phyloP scores from a whole-genome alignment of 2,888 invertebrate genomes.

The Aquatica leii region DNA sequence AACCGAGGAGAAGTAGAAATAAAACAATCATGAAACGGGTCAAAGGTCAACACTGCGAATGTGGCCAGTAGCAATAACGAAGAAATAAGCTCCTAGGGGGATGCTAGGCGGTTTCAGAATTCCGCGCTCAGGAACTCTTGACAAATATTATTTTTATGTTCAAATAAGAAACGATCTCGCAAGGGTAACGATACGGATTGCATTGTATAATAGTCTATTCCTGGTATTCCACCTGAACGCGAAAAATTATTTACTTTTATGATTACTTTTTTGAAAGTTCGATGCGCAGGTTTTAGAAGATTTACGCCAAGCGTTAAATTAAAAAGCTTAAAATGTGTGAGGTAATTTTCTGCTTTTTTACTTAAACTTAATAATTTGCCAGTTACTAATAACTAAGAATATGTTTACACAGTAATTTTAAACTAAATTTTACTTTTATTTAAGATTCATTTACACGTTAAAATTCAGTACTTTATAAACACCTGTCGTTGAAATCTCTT shows the following conservation, averaged over 20 bases:
- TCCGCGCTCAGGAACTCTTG: conserved; percentile 34
- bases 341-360: background rate
- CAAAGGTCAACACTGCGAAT: conserved; percentile 35
- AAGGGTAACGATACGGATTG: conserved; percentile 34
- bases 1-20: conserved; percentile 23
- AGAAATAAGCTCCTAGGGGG: conserved; percentile 38
- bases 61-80: conserved; percentile 36
- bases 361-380: background rate
- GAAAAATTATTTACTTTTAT: conserved; percentile 35
- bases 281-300: conserved; percentile 14
- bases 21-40: conserved; percentile 34
- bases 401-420: no score
- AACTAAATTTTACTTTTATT: no score
- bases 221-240: conserved; percentile 28
- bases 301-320: conserved; percentile 29
- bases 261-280: conserved; percentile 33
- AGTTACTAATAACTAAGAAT: background rate
- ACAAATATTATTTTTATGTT: conserved; percentile 39
- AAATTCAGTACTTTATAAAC: no score
- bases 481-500: no score
- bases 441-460: no score
- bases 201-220: conserved; percentile 36
- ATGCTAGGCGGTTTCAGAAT: conserved; percentile 26
- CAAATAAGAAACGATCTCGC: conserved; percentile 37
- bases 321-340: conserved; percentile 11